Base-by-base conservation (phyloP, 2,888 invertebrate genomes). In the Phymatocera aterrima region DNA sequence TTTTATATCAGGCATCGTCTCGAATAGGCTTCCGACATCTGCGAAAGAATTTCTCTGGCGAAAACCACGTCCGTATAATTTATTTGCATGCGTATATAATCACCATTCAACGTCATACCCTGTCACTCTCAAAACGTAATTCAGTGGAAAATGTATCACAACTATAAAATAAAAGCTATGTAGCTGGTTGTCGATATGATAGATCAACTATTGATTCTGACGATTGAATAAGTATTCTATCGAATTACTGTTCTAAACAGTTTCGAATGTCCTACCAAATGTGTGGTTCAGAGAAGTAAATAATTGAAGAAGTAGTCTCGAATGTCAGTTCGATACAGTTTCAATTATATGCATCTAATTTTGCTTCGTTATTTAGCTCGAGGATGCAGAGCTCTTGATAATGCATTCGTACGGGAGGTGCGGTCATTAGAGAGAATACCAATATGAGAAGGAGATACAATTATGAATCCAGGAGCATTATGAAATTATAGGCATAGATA, bases 31-130 rank as follows among this genome's bases (percentile, higher is more conserved):
- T 60, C 3, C 8, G 60, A 75, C 75, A 75, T 75, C 75, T 75
- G 75, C 40, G 54, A 57, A 75, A 57, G 75, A 75, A 75, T 75
- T 75, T 75, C 75, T 40, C 15, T 40, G 28, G 40, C 37, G 46
- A 24, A 68, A 68, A 68, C 43, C n/a, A 28, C 46, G 5, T 68
- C 46, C 1, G 12, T 31, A 37, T 57, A 57, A 3, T 75, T 40
- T 40, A 72, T 72, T 72, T 72, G 34, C 72, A 51, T 34, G 34
- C 40, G 48, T 57, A 43, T 40, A 75, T 75, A 75, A 40, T 75
- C 24, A 28, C 24, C 31, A 40, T 57, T 57, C 75, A 24, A 43
- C 37, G 60, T 57, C 37, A 60, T 40, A 75, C 75, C 18, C 54
- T 28, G 40, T 28, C 21, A 24, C 28, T 65, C 34, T 64, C 12